Evolutionary conservation across 2,797 vertebrate genomes (phyloP).

Genomic region (Buceros bicornis): DNA sequence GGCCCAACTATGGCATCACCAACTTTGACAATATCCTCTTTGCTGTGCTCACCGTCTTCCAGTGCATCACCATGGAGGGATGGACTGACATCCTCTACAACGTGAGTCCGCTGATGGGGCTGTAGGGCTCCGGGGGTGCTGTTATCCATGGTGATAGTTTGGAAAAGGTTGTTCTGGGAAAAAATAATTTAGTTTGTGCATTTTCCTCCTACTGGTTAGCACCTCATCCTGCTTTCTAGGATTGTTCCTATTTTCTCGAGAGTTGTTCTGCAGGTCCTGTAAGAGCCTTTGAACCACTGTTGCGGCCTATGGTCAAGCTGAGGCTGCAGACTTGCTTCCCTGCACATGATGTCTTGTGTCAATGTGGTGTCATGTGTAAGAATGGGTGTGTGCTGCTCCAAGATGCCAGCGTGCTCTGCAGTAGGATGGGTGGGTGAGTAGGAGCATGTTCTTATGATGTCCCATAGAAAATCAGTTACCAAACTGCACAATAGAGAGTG

Average conservation of each 20-base stretch:
- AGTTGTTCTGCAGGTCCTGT: background rate
- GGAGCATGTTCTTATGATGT: background rate
- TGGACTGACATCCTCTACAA: constrained; percentile 96
- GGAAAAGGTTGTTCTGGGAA: background rate
- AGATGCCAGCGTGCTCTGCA: background rate
- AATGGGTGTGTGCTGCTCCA: background rate
- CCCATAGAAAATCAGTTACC: background rate
- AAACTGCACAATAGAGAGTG: no score
- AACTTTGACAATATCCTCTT: constrained; percentile 99
- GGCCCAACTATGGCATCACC: constrained; percentile 97
- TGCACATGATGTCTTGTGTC: background rate
- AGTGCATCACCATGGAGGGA: constrained; percentile 99
- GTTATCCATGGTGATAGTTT: background rate
- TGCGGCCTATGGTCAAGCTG: background rate
- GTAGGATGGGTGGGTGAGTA: background rate
- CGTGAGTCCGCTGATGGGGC: constrained; percentile 81
- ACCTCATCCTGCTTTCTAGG: background rate
- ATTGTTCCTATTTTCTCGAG: background rate
- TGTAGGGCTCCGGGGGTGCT: background rate
- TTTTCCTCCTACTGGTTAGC: background rate
- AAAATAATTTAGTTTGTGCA: accelerated
- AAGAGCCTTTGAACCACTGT: background rate
- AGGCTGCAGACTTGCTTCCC: background rate
- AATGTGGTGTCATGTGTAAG: background rate
- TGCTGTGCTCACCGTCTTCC: constrained; percentile 95